phyloP scores from a whole-genome alignment of 2,797 vertebrate species.

The Remorina albescens region DNA sequence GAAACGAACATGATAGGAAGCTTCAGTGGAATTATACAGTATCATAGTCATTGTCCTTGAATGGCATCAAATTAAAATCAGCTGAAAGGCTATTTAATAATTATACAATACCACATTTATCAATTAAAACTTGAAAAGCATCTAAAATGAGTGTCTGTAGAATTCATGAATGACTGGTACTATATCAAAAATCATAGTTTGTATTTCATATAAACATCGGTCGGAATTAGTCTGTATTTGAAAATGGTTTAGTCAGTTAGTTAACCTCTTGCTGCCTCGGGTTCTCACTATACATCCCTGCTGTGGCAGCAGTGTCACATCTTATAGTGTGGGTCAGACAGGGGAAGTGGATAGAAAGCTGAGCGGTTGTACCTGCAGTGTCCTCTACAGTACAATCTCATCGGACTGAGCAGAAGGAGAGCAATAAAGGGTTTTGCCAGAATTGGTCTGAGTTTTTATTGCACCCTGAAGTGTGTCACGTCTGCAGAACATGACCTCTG shows the following conservation, averaged over 20 bases:
- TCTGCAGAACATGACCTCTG: constrained; percentile 26
- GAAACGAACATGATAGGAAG: too few species aligned
- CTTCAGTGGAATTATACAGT: too few species aligned
- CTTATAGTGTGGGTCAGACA: neutral
- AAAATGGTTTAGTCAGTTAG: too few species aligned
- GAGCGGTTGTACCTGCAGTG: constrained; percentile 4
- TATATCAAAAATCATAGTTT: too few species aligned
- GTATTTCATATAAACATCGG: too few species aligned
- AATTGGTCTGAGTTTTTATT: constrained; percentile 42
- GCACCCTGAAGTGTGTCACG: constrained; percentile 34
- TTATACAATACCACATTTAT: neutral
- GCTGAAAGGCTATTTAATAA: too few species aligned
- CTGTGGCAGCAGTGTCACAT: neutral
- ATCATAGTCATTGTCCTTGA: too few species aligned
- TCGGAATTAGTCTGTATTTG: too few species aligned
- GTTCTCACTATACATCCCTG: neutral
- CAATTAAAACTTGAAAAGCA: neutral
- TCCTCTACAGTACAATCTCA: constrained; percentile 11
- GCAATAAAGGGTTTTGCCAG: constrained; percentile 35
- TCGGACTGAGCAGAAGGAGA: constrained; percentile 17
- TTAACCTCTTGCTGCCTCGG: neutral
- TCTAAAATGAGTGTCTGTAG: too few species aligned
- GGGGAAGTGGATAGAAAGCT: neutral
- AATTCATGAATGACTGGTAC: too few species aligned
- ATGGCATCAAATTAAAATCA: too few species aligned